Base-by-base conservation (phyloP, 2,888 invertebrate species). In the Glomeris marginata region DNA sequence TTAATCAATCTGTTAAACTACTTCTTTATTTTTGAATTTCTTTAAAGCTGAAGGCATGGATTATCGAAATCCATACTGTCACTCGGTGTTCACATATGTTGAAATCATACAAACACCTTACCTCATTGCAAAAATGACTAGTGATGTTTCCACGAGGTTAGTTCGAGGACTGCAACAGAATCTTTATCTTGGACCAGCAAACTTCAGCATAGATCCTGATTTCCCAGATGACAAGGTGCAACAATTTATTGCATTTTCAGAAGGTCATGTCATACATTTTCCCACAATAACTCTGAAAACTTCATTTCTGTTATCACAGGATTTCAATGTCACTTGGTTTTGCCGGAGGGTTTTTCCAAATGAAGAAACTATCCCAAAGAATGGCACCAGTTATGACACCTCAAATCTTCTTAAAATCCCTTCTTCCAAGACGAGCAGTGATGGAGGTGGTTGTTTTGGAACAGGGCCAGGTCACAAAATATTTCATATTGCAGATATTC, bases 271-370 rank as follows among this genome's bases (percentile, higher is more conserved):
- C n/a, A n/a, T n/a, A n/a, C n/a, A n/a, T n/a, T n/a, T n/a, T n/a
- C n/a, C n/a, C n/a, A n/a, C n/a, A n/a, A n/a, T n/a, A n/a, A n/a
- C n/a, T n/a, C n/a, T n/a, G n/a, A n/a, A n/a, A n/a, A n/a, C n/a
- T n/a, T n/a, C n/a, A n/a, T n/a, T n/a, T n/a, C n/a, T n/a, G n/a
- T n/a, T n/a, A n/a, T n/a, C 49, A 20, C 38, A 57, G 56, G 55
- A 55, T 42, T 60, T 60, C 41, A 59, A 55, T n/a, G 50, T 60
- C 15, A 58, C 56, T 13, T 60, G 60, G 60, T 59, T 50, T 40
- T 60, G 60, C 40, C 51, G 59, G 1, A 50, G 60, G 16, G 33
- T 59, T 2, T 18, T 22, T 5, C 58, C 58, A n/a, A 53, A 52
- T 8, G 58, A 59, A 40, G 52, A 57, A 11, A 53, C n/a, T 40